Percentiles rank a stretch among this genome's conserved stretches.
phyloP scores from a whole-genome alignment of 1,140 invertebrate species.

The Ceratina calcarata region DNA sequence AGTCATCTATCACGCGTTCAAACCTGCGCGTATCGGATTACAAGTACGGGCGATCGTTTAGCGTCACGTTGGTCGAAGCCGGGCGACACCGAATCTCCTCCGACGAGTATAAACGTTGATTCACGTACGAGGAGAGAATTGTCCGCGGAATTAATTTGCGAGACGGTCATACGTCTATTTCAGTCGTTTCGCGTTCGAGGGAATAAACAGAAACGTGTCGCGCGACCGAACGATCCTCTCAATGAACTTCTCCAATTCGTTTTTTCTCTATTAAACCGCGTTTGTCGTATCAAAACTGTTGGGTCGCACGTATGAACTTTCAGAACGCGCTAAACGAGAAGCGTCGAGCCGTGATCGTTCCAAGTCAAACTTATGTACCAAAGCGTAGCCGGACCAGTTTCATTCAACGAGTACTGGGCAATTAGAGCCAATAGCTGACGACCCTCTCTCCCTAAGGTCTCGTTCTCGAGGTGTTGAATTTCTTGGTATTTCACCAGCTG shows the following conservation, averaged over 20 bases:
- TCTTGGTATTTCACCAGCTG: constrained; percentile 57
- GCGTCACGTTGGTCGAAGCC: not conserved
- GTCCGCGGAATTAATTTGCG: constrained; percentile 28
- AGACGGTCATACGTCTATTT: constrained; percentile 27
- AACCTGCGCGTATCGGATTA: constrained; percentile 16
- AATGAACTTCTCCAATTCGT: not conserved
- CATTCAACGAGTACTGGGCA: constrained; percentile 53
- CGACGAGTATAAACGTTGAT: constrained; percentile 28
- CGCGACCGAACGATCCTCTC: not conserved
- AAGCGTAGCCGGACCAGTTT: constrained; percentile 44
- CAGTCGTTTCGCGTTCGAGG: not conserved
- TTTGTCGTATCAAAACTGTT: no score
- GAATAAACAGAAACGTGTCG: constrained; percentile 1
- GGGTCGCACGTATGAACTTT: no score
- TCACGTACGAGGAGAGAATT: constrained; percentile 35
- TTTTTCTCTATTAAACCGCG: not conserved
- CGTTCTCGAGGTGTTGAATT: constrained; percentile 63
- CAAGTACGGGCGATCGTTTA: constrained; percentile 18
- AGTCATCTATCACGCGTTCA: constrained; percentile 6
- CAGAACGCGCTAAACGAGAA: constrained; percentile 65
- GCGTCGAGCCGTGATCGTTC: constrained; percentile 57
- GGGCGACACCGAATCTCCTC: constrained; percentile 6
- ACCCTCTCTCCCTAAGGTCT: constrained; percentile 49
- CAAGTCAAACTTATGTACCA: constrained; percentile 42
- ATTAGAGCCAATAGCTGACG: constrained; percentile 60